Base-by-base conservation (phyloP, 2,888 invertebrate genomes). In the Hydrotaea diabolus region DNA sequence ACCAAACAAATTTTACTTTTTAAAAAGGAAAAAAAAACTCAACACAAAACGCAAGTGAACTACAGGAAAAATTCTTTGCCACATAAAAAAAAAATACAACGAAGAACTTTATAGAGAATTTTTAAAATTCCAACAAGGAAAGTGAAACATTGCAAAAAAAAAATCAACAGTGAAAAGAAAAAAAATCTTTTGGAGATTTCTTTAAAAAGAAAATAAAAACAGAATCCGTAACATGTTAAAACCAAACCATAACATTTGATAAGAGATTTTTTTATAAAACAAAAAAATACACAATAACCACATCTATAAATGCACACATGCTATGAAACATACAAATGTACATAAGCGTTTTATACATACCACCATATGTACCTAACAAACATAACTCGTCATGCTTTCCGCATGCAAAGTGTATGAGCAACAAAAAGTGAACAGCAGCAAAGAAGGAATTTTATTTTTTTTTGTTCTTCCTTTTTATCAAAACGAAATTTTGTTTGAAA, bases 221-320 rank as follows among this genome's bases (percentile, higher is more conserved):
- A 31, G 31, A 49, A 49, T 43, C 15, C 43, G 2, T 11, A 49
- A 49, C 15, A 49, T 2, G n/a, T 49, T n/a, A 31, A 62, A 62
- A 62, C 31, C 62, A 62, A 62, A 62, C 62, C 31, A 62, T n/a
- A 62, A 31, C 31, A 62, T 7, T 62, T 62, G 62, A 62, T 62
- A 62, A 62, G 31, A 62, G 31, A 62, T 59, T 59, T 59, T 57
- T 59, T 59, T 62, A 1, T 62, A 31, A n/a, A 39, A 3, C 39
- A 39, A 13, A 39, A 39, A 36, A 36, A 36, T 36, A 36, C 5
- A 59, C 53, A 15, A 55, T 7, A 21, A 55, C 11, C 19, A 21
- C 21, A 13, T 15, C 23, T 26, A 59, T 59, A 55, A 55, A 55
- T 55, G 21, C 13, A 26, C 26, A 59, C 23, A 59, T 59, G 26